Evolutionary conservation across 2,888 invertebrate species (phyloP), one percentile per base, ranked within the genome.

Genomic region (Orthosia gracilis): DNA sequence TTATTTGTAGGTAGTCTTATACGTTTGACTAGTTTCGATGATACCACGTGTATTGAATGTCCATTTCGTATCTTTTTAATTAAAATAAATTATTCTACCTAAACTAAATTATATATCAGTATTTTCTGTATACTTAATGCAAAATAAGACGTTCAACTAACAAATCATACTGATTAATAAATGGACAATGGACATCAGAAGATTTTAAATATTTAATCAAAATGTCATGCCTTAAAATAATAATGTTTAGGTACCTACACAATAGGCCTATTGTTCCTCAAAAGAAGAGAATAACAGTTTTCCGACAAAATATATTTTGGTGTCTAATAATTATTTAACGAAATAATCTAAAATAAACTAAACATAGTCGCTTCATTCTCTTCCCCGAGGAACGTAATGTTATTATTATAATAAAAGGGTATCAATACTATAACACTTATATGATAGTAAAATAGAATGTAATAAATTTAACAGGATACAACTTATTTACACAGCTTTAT

Each of bases 361-460:
- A 66, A 63, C 45, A 52, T 23, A 65, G 65, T 70, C 45, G 55
- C 58, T 78, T 80, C 75, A 83, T 89, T 90, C 89, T 92, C 90
- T 89, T 91, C 90, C 84, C 80, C 77, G 92, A 95, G 93, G 93
- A 95, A 93, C 92, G 84, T 85, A 82, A 89, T 89, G 89, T 88
- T 90, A 88, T 80, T 71, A 88, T 91, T 92, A 93, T 91, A 92
- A 92, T 94, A 94, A 92, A 95, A 86, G 93, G 92, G 93, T 95
- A 95, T 95, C 91, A 94, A 94, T 93, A 94, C 91, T 92, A 93
- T 94, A 96, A 96, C 96, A 96, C 96, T 96, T 96, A 95, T 88
- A 91, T 86, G 90, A 93, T 95, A 96, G 91, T 96, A 95, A 96
- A 96, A 96, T 96, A 96, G 96, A 96, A 96, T 96, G 96, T 96